Evolutionary conservation across 2,888 invertebrate genomes (phyloP), one percentile per base, ranked within the genome.

Genomic region (Netelia inedita): DNA sequence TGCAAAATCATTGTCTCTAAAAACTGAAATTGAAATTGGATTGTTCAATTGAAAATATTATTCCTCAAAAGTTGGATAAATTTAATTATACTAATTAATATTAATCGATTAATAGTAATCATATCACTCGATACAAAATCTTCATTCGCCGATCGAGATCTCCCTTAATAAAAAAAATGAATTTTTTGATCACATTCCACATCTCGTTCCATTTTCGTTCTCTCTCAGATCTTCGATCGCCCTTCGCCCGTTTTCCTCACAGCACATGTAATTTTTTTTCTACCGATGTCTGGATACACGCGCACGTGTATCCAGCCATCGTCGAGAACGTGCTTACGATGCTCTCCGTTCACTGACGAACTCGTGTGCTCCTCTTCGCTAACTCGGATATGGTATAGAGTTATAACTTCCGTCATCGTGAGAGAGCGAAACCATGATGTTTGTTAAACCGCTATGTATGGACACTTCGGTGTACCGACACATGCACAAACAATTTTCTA

Each of bases 401-500:
- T 55, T 66, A 55, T 41, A 65, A 55, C 69, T 69, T 69, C 68
- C 68, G 14, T 61, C 59, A 35, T 6, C 50, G 50, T 9, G 28
- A 14, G 5, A 41, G 79, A 16, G 16, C 35, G 1, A 41, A 71
- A 14, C 19, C 71, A 21, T 69, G 63, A 75, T 81, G 81, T 81
- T 81, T 81, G 75, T 81, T 75, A 63, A 69, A 53, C 55, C 74
- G 61, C 69, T 74, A 75, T 50, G 68, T 50, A 80, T 50, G 69
- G 81, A 81, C 74, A 74, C 61, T 69, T 81, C 43, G 21, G 53
- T 63, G 61, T 23, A 66, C 63, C 61, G 35, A 59, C 73, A 41
- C 41, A 19, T 14, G 28, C 35, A 65, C 41, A 55, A 55, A 55
- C 14, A 55, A 55, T 19, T 55, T 55, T 55, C 55, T 16, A 1